Evolutionary conservation across 2,888 invertebrate genomes (phyloP).

Genomic region (Euzetes globulus): DNA sequence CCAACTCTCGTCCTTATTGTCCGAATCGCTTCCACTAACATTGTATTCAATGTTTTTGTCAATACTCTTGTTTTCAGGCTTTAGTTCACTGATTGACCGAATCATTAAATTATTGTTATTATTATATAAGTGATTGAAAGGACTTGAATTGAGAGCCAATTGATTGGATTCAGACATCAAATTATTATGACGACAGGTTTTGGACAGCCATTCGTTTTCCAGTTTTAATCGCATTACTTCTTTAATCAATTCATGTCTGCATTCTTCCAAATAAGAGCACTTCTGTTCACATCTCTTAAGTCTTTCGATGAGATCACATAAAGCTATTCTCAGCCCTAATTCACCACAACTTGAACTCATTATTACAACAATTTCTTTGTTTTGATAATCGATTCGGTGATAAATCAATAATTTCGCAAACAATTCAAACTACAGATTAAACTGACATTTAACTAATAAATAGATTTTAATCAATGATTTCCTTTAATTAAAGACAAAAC

Average conservation of each 20-base stretch:
- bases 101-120: not conserved
- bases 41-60: conserved; percentile 5
- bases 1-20: conserved; percentile 30
- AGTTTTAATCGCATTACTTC: conserved; percentile 35
- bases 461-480: too few relatives aligned
- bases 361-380: too few relatives aligned
- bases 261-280: conserved; percentile 37
- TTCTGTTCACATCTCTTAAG: conserved; percentile 37
- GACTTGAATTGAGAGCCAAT: not conserved
- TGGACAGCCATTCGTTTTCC: conserved; percentile 33
- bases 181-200: conserved; percentile 2
- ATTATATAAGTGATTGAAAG: not conserved
- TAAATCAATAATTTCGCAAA: too few relatives aligned
- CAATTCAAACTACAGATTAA: too few relatives aligned
- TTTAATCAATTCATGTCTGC: conserved; percentile 36
- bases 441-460: too few relatives aligned
- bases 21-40: not conserved
- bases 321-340: conserved; percentile 36
- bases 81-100: not conserved
- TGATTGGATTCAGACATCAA: not conserved
- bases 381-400: too few relatives aligned
- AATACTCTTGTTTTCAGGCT: not conserved
- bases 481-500: too few relatives aligned
- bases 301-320: conserved; percentile 36
- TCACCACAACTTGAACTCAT: conserved; percentile 33